Base-by-base conservation (phyloP, 2,888 invertebrate species). In the Exocentrus adspersus region DNA sequence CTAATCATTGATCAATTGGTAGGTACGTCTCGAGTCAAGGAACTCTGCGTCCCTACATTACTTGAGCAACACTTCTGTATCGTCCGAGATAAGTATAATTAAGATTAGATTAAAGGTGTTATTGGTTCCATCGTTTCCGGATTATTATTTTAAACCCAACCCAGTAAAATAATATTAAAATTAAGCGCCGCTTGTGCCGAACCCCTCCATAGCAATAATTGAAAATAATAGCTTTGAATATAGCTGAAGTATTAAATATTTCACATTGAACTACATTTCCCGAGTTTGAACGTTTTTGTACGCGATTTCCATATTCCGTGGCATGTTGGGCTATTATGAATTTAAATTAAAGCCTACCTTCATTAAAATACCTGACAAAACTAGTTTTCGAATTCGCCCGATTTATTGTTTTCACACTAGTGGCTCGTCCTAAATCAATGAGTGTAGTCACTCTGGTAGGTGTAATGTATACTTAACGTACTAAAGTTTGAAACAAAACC, bases 401-500 rank as follows among this genome's bases (percentile, higher is more conserved):
- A 57, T 57, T 46, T 46, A 57, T 57, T 57, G 57, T 57, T 46
- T 46, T 46, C n/a, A 32, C 46, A 57, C 57, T 46, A 4, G 19
- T 21, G 24, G n/a, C 28, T 17, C 19, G 14, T 45, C 28, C 19
- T 24, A 56, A 46, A 46, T 57, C 45, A 57, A 57, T 57, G 45
- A 37, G 20, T 20, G 30, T 45, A 46, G 16, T 45, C 45, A 24
- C 17, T 45, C 20, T 46, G 45, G 45, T n/a, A n/a, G n/a, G n/a
- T 48, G 53, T 64, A 67, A 67, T 63, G 59, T 58, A 54, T 62
- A 62, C 60, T 67, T 59, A 64, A 67, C 64, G 62, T 32, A 64
- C 43, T 57, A 62, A 67, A 62, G 52, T 51, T 59, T 52, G 51
- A 48, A 64, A 64, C 59, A 64, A 62, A 52, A 52, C 32, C 19